Base-by-base conservation (phyloP, 23 tunicate species). In the Aplidium turbinatum region DNA sequence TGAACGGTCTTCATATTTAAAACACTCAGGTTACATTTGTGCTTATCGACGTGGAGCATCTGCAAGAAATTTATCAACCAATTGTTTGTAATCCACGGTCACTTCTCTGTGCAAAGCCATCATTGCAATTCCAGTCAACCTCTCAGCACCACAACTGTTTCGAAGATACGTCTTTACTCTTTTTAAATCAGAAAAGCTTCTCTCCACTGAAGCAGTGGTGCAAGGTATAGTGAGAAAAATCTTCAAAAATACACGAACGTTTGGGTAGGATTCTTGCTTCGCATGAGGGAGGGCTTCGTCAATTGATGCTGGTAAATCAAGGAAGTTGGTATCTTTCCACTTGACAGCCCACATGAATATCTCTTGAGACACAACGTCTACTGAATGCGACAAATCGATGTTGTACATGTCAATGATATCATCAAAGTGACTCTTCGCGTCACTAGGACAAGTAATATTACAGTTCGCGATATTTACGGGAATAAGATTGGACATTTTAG, bases 91-190 rank as follows among this genome's bases (percentile, higher is more conserved):
- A 62, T 29, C 30, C 68, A 26, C 68, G 7, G 68, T 62, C 68
- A 62, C 68, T 62, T 62, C 68, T 29, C 22, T 62, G 39, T 62
- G 38, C 68, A 24, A 62, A 5, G 68, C 20, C 68, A 62, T 62
- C 68, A 62, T 62, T 30, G 38, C 68, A 62, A 62, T 27, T 62
- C 68, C 39, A 62, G 19, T 62, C 25, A 42, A 42, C 50, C 52
- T 30, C 35, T 31, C 34, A 33, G 47, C 70, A 63, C 70, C 46
- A 63, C 70, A 63, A 31, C 70, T 63, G 51, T 63, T 63, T 63
- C 70, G 47, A 63, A 69, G 57, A 24, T 42, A 69, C 3, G 57
- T 46, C 21, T 55, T 55, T 22, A 55, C 7, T 55, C 23, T 55
- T 55, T 55, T 55, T 55, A 55, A 55, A 55, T 55, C n/a, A 21